These are phyloP conservation scores for Drosophila parvula DNA, from an alignment of 1,140 invertebrate genomes.

Conservation along the genomic window DNA sequence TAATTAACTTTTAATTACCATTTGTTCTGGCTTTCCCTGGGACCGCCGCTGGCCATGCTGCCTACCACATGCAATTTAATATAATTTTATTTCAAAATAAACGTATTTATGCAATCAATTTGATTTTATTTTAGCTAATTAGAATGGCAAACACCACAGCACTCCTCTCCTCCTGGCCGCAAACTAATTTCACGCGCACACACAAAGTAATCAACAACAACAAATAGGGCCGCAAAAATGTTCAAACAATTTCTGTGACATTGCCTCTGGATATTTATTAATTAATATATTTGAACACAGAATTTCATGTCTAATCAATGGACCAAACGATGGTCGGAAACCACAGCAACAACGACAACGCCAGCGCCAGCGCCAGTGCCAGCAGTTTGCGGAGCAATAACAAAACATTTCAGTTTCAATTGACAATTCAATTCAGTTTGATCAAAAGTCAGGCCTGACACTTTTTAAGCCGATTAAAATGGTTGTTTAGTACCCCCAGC, in stretches of 20 bases:
- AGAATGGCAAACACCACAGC: conserved; percentile 35
- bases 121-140: conserved; percentile 64
- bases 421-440: conserved; percentile 68
- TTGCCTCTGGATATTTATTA: conserved; percentile 30
- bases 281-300: conserved; percentile 46
- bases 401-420: conserved; percentile 40
- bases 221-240: conserved; percentile 29
- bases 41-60: conserved; percentile 11
- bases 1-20: conserved; percentile 52
- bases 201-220: conserved; percentile 24
- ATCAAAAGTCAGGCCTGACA: conserved; percentile 59
- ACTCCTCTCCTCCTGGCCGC: conserved; percentile 13
- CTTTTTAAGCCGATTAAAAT: conserved; percentile 74
- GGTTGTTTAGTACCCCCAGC: conserved; percentile 20
- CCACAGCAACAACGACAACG: conserved; percentile 3
- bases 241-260: conserved; percentile 30
- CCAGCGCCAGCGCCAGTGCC: not conserved
- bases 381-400: conserved; percentile 12
- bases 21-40: conserved; percentile 8
- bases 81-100: conserved; percentile 46
- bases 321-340: conserved; percentile 15
- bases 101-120: conserved; percentile 55
- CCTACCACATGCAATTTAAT: conserved; percentile 20
- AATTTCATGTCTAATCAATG: conserved; percentile 64
- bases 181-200: conserved; percentile 69